phyloP scores from a whole-genome alignment of 2,113 vertebrate species.

The Tapirus terrestris region DNA sequence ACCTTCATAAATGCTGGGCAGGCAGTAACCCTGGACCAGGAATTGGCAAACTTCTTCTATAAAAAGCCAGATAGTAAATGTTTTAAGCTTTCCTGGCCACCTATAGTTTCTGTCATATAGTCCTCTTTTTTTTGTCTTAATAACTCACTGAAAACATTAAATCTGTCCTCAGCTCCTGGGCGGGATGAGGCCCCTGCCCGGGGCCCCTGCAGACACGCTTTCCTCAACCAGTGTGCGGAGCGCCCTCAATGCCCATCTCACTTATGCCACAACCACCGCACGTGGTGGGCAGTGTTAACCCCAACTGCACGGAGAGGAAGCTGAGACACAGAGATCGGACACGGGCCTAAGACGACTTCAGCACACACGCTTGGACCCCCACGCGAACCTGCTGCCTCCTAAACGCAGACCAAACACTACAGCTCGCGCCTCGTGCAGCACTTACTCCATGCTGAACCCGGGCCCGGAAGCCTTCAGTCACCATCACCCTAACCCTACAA shows the following conservation, averaged over 20 bases:
- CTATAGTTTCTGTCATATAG: background rate
- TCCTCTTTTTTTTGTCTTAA: background rate
- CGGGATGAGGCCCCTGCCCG: background rate
- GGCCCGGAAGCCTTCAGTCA: background rate
- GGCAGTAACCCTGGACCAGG: too few species aligned
- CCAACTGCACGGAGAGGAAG: background rate
- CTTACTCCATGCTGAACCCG: background rate
- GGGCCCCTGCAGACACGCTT: background rate
- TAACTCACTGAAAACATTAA: background rate
- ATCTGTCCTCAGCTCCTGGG: background rate
- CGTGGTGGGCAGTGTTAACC: too few species aligned
- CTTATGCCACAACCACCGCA: background rate
- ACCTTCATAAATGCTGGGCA: background rate
- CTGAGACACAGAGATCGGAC: background rate
- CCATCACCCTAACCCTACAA: background rate
- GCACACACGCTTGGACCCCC: background rate
- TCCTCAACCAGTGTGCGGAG: background rate
- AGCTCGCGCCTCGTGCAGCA: background rate
- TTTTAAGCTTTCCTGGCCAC: background rate
- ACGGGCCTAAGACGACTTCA: background rate
- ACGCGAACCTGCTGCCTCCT: background rate
- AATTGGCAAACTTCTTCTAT: background rate
- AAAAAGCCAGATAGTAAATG: background rate
- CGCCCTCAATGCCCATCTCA: background rate
- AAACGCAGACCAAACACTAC: rapidly evolving